Base-by-base conservation (phyloP, 2,888 invertebrate species). In the Nymphalis c-album region DNA sequence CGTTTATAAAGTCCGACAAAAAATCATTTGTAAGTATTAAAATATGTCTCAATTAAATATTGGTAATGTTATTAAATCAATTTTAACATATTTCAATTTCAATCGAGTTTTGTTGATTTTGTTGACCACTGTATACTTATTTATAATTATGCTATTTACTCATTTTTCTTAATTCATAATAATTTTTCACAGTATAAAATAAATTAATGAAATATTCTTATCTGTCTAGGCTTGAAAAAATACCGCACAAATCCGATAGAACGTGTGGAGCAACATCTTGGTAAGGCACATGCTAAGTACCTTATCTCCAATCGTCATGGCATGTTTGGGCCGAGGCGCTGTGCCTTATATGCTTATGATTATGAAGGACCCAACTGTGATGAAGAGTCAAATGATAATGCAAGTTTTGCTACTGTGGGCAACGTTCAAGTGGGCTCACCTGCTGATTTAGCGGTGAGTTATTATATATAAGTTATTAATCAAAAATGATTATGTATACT, bases 1-100 rank as follows among this genome's bases (percentile, higher is more conserved):
- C 85, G 95, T 98, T 0, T 97, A 97, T 84, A 96, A 97, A 91
- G 97, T 98, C 1, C 94, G 98, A 59, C 96, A 98, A 79, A 94
- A 94, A 78, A 97, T 99, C 64, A 96, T 97, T 80, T 97, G 98
- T 97, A 92, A 94, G 94, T 94, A 63, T 50, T 47, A 10, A 51
- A 64, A 35, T 18, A 70, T 71, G 68, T 69, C 69, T 31, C 65
- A 68, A 67, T 67, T 69, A 67, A 26, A 58, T 13, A 40, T 13
- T 40, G 10, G 40, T 3, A 13, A 10, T 13, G 10, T 40, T 40
- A 13, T 13, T 40, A 3, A 40, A 40, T 13, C 13, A 2, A 40
- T 40, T 40, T 13, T 40, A 13, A 40, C 4, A 40, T 40, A 13
- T 13, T 13, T 13, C 1, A 40, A 40, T 13, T 40, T 40, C 4